phyloP scores from a whole-genome alignment of 2,888 invertebrate genomes.

The Phragmatobia fuliginosa region DNA sequence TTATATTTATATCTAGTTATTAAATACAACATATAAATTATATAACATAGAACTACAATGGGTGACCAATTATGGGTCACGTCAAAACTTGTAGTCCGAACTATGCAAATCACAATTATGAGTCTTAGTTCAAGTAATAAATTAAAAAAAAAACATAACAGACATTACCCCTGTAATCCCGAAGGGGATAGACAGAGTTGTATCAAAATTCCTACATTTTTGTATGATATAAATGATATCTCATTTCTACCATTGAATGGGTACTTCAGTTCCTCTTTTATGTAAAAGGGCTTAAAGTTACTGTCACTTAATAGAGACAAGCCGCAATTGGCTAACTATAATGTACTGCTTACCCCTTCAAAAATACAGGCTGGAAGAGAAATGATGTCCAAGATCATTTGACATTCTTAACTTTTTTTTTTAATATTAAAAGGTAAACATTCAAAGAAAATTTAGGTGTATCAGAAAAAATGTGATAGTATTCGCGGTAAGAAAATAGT shows the following conservation, averaged over 20 bases:
- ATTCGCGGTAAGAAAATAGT: neutral
- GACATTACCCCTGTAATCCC: no score
- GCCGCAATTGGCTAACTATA: neutral
- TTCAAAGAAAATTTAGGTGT: no score
- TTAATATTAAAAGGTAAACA: no score
- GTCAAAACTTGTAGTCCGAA: conserved; percentile 6
- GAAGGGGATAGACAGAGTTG: no score
- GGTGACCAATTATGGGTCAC: neutral
- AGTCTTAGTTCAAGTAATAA: conserved; percentile 37
- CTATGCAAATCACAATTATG: conserved; percentile 26
- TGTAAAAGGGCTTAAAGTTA: no score
- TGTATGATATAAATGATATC: neutral
- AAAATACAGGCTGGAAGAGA: neutral
- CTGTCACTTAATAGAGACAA: no score
- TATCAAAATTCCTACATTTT: neutral
- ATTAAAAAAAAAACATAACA: neutral
- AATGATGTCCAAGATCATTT: neutral
- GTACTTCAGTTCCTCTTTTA: no score
- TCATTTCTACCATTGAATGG: neutral
- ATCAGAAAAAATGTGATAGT: neutral
- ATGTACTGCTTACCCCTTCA: neutral
- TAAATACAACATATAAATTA: neutral
- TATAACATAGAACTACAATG: neutral
- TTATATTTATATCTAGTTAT: neutral
- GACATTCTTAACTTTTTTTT: no score